Percentiles rank a stretch among this genome's conserved stretches.
Evolutionary conservation across 2,797 vertebrate species (phyloP).

Genomic region (Lindbergichthys nudifrons): DNA sequence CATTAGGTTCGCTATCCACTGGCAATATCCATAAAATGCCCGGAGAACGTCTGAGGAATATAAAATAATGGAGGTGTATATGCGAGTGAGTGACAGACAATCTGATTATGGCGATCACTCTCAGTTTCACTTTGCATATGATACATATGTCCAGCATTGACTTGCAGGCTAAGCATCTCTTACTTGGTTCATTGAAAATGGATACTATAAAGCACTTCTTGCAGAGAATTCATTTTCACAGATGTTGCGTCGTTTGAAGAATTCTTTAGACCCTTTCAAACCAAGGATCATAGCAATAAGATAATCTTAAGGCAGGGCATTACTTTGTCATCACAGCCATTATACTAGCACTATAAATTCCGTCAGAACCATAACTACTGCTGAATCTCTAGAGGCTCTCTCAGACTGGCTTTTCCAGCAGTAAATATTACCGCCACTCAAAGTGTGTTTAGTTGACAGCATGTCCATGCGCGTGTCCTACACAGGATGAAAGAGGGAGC

Average conservation of each 20-base stretch:
- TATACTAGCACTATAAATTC: conserved; percentile 36
- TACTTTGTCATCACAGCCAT: conserved; percentile 54
- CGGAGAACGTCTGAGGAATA: conserved; percentile 47
- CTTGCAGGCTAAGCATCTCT: conserved; percentile 52
- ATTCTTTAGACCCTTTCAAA: conserved; percentile 44
- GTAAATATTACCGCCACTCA: conserved; percentile 50
- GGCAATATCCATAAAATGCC: conserved; percentile 63
- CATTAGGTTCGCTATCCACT: conserved; percentile 47
- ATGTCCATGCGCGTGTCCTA: conserved; percentile 23
- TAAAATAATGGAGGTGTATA: conserved; percentile 29
- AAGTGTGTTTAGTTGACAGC: conserved; percentile 47
- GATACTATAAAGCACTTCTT: conserved; percentile 55
- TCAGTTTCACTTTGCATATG: conserved; percentile 55
- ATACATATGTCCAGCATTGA: conserved; percentile 50
- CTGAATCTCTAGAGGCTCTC: conserved; percentile 31
- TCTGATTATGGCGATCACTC: conserved; percentile 66
- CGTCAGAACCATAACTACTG: conserved; percentile 24
- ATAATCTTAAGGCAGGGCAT: conserved; percentile 55
- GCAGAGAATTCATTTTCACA: conserved; percentile 67
- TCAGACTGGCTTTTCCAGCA: conserved; percentile 34
- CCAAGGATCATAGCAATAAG: conserved; percentile 35
- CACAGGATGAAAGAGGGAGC: conserved; percentile 44
- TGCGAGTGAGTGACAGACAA: conserved; percentile 57
- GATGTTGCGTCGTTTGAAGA: conserved; percentile 50
- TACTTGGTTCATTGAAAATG: conserved; percentile 61